Evolutionary conservation across 2,888 invertebrate genomes (phyloP), one percentile per base, ranked within the genome.

Genomic region (Lithophane socia): DNA sequence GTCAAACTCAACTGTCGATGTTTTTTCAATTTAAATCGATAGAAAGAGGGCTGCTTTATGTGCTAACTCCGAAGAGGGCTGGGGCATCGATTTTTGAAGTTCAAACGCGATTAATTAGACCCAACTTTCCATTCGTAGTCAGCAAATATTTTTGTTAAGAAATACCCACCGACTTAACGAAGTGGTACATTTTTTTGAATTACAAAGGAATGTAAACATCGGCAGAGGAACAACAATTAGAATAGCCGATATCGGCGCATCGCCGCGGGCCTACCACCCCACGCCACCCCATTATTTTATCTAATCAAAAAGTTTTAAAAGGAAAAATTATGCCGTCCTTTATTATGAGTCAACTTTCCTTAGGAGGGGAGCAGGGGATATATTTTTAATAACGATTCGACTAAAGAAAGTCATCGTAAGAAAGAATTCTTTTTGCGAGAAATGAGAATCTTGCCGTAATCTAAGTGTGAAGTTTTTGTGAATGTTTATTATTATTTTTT

Each of bases 241-340:
- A 96, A 96, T 95, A 93, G 93, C 94, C 94, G 95, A 96, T 96
- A 96, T 94, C 93, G 95, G 93, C 92, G 93, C 92, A 94, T 92
- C 91, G 95, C 95, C 94, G 93, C 92, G 92, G 92, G 95, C 93
- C 91, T 89, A 84, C 92, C 94, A 90, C 94, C 94, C 92, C 92
- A 88, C 87, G 88, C 94, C 96, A 94, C 97, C 96, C 96, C 95
- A 95, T 96, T 96, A 96, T 97, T 97, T 96, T 96, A 97, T 97
- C 97, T 97, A 97, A 97, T 97, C 97, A 97, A 97, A 97, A 97
- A 97, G 96, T 97, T 97, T 97, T 96, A 96, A 96, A 97, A 96
- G 96, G 96, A 97, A 97, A 97, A 97, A 97, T 97, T 97, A 96
- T 96, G 93, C 97, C 94, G 94, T 95, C 96, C 96, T 96, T 96